Base-by-base conservation (phyloP, 2,888 invertebrate species). In the Boloria selene region DNA sequence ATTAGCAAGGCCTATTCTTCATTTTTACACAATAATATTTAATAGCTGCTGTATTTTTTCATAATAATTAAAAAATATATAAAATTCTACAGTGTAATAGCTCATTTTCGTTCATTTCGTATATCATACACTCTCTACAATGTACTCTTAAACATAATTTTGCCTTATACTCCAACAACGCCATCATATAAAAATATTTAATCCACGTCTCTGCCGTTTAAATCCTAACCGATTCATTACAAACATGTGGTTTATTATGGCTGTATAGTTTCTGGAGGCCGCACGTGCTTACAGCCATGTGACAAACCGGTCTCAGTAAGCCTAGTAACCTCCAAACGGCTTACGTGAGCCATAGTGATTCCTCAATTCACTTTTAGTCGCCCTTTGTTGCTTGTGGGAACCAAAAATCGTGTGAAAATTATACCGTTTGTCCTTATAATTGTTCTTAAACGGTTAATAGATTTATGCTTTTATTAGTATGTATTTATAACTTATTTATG, bases 271-370 rank as follows among this genome's bases (percentile, higher is more conserved):
- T 83, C 83, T 84, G 84, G 84, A 87, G 87, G 89, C 85, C 87
- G 88, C 92, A 92, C 92, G 92, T 92, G 91, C 89, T 80, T 72
- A 72, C 72, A 73, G 71, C 88, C 92, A 92, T 92, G 90, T 91
- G 91, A 88, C 82, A 86, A 91, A 92, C 92, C 91, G 91, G 92
- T 92, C 83, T 74, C 72, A 75, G 73, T 82, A 79, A 85, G 88
- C 92, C 91, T 87, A 92, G 86, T 92, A 92, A 92, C 92, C 92
- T 92, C 91, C 82, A 91, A 90, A 89, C 86, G 88, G 86, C 88
- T 86, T 80, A 78, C 79, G 82, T 83, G 81, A 80, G 81, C 81
- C 75, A 75, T 79, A 81, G 80, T 80, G 79, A 87, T 85, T 80
- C 83, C 79, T 77, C 79, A 77, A 73, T 72, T 74, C 73, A 72